Conservation (phyloP, 2,888 invertebrate species). For the Nephrocerus scutellatus region DNA sequence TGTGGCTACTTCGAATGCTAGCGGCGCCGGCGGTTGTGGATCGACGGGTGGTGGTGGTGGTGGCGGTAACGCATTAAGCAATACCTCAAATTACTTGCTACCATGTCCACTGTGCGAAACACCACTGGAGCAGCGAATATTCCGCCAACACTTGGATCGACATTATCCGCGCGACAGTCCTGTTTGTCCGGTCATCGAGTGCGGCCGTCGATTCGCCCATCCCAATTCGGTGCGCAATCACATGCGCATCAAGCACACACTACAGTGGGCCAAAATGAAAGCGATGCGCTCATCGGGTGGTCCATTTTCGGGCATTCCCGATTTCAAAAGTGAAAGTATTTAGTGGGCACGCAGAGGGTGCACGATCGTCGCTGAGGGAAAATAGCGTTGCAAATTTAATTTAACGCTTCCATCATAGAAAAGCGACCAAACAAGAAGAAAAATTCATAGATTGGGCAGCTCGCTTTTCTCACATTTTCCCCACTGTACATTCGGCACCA, state of each 20-base stretch:
- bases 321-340: slow-evolving; percentile 43
- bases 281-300: slow-evolving; percentile 52
- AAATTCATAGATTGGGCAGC: too few relatives aligned
- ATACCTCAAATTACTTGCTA: slow-evolving; percentile 44
- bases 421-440: too few relatives aligned
- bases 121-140: slow-evolving; percentile 57
- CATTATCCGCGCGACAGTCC: slow-evolving; percentile 82
- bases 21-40: slow-evolving; percentile 11
- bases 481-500: too few relatives aligned
- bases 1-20: slow-evolving; percentile 26
- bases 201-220: slow-evolving; percentile 70
- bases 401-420: too few relatives aligned
- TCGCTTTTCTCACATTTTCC: too few relatives aligned
- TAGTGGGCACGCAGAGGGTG: slow-evolving; percentile 23
- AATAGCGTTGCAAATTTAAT: too few relatives aligned
- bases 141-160: slow-evolving; percentile 68
- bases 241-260: slow-evolving; percentile 75
- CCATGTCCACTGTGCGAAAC: slow-evolving; percentile 69
- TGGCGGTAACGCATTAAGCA: slow-evolving; percentile 12
- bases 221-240: slow-evolving; percentile 83
- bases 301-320: slow-evolving; percentile 46
- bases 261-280: slow-evolving; percentile 79
- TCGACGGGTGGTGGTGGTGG: slow-evolving; percentile 15
- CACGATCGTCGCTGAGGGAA: slow-evolving; percentile 7
- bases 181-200: slow-evolving; percentile 68